Base-by-base conservation (phyloP, 2,888 invertebrate species). In the Pollenia griseotomentosa region DNA sequence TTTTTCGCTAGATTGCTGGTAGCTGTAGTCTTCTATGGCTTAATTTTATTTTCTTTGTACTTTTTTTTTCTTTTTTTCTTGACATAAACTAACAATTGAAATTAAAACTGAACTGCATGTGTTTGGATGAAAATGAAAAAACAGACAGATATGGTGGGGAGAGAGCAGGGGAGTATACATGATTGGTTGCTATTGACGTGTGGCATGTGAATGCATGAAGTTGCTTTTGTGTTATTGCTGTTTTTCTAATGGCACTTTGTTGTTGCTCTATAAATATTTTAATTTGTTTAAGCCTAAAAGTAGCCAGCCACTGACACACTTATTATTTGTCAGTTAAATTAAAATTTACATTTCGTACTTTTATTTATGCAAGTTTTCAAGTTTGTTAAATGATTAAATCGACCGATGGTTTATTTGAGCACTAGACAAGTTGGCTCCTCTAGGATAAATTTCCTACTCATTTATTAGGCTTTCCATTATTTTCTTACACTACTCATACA, bases 231-330 rank as follows among this genome's bases (percentile, higher is more conserved):
- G 73, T 68, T 66, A 48, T 59, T 51, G 51, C 51, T 23, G 11
- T 48, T 71, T 16, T 48, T 48, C 9, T 57, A 16, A 14, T 10
- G 14, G 10, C 73, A 4, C 19, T 12, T 19, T 71, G 19, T 55
- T 46, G 40, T 61, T 65, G 74, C 44, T 75, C 46, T 77, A 61
- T 68, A 59, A 83, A 71, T 81, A 87, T 77, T 83, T 83, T 63
- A 86, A 83, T 86, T 80, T 83, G 48, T 73, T 84, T 75, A 74
- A 86, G 71, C 86, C 80, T 70, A 82, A 86, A 78, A 78, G 78
- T 74, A 83, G 78, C 66, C 75, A 70, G 10, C 68, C 42, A 44
- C 61, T 74, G 80, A 75, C 75, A 83, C 44, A 75, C 51, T 65
- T 65, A 7, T 73, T 70, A 65, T 48, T 68, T 73, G 61, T 51